Evolutionary conservation across 2,113 vertebrate genomes (phyloP), one percentile per base, ranked within the genome.

Genomic region (Seriola dumerili): DNA sequence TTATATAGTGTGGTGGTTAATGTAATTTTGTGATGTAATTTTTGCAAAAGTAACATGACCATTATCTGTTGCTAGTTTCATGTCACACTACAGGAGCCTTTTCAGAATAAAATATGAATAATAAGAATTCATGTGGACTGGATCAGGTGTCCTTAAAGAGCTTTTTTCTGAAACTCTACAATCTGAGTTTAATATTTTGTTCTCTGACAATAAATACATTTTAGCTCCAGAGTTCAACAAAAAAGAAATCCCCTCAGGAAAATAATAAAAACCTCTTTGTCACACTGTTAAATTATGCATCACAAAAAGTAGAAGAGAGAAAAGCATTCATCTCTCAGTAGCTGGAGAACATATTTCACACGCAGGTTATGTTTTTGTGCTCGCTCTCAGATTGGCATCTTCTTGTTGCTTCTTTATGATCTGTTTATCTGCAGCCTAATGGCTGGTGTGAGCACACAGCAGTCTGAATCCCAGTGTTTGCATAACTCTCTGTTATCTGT

Each of bases 401-500:
- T 48, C 40, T 13, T 50, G 3, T 36, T 11, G 7, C 4, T 12
- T 70, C 62, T 83, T 78, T 76, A 76, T 48, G 34, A 44, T 44
- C 8, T 16, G 59, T 85, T 85, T 63, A 76, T 82, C 68, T 72
- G 32, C 52, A 59, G 46, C 40, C 36, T 34, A 40, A 54, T 42
- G 29, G 9, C 42, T 64, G 34, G 76, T 46, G 61, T 76, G 65
- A 65, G 29, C 29, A 29, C 16, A 9, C 8, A 42, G 40, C 8
- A 42, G 40, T 11, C 40, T 72, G 58, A 44, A 0, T 72, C 0
- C 29, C 55, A 29, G 25, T 36, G 46, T 80, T 65, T 78, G 32
- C 83, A 4, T 62, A 55, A 81, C 76, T 7, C 21, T 76, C 57
- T 76, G 29, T 29, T 81, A 6, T 92, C 70, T 91, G 80, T 85